phyloP scores from a whole-genome alignment of 2,797 vertebrate genomes.

The Sus cebifrons region DNA sequence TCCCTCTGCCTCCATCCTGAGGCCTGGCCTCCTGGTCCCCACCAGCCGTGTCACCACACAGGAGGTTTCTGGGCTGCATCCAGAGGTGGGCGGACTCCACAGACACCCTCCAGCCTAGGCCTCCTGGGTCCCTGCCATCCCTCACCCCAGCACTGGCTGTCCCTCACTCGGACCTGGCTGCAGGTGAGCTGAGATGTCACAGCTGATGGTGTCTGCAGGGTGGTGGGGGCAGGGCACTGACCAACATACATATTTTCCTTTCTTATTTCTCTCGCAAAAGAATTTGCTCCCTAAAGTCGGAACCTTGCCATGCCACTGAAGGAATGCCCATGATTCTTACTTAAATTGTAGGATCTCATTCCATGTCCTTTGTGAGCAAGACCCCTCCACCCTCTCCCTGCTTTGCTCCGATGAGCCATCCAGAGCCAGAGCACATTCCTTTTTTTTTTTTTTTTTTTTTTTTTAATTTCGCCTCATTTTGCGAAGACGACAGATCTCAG shows the following conservation, averaged over 20 bases:
- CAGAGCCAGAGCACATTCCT: background rate
- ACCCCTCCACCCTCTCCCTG: background rate
- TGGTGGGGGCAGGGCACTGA: too few species aligned
- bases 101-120: background rate
- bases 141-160: background rate
- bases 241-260: background rate
- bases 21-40: background rate
- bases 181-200: background rate
- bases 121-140: background rate
- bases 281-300: background rate
- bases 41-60: fast-evolving
- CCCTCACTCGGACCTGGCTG: background rate
- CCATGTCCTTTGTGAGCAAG: background rate
- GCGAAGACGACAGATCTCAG: conserved; percentile 42
- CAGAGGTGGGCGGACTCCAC: background rate
- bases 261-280: background rate
- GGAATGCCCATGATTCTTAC: background rate
- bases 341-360: background rate
- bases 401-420: background rate
- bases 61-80: background rate
- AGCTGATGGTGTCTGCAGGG: too few species aligned
- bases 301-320: background rate
- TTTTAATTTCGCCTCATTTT: conserved; percentile 56
- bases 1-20: background rate
- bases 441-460: background rate